Conservation (phyloP, 2,888 invertebrate genomes). For the Caradrina clavipalpis region DNA sequence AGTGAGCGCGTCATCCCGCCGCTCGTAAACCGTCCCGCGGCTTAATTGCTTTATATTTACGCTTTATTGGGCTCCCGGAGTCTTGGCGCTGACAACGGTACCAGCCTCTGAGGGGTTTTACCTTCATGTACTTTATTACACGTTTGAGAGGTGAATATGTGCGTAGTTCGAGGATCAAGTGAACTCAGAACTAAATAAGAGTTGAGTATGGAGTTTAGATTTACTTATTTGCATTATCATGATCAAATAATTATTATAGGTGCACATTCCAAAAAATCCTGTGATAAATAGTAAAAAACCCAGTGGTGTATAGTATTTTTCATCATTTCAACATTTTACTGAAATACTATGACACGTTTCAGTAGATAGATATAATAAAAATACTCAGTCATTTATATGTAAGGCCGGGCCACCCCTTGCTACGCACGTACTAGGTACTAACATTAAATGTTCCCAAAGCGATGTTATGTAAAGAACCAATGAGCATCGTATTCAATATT, state of each 20-base stretch:
- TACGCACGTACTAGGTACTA: background rate
- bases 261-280: no score
- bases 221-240: no score
- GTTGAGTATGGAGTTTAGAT: no score
- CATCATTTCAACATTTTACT: background rate
- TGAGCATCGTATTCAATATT: conserved; percentile 33
- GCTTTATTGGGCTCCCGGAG: conserved; percentile 52
- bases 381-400: background rate
- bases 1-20: conserved; percentile 13
- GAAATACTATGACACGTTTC: background rate
- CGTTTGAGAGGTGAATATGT: conserved; percentile 6
- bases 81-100: conserved; percentile 65
- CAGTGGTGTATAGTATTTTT: no score
- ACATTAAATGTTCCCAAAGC: background rate
- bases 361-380: background rate
- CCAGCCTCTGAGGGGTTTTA: conserved; percentile 29
- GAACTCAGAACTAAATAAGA: no score
- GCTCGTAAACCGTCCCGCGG: conserved; percentile 40
- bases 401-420: background rate
- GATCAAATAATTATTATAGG: no score
- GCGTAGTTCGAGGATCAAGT: no score
- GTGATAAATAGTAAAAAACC: no score
- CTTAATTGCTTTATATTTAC: conserved; percentile 63
- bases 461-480: conserved; percentile 32
- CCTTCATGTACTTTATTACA: conserved; percentile 18